A percentile compares a stretch with the other conserved stretches of the same genome.
Evolutionary conservation across 2,797 vertebrate genomes (phyloP).

Genomic region (Myripristis jacobus): DNA sequence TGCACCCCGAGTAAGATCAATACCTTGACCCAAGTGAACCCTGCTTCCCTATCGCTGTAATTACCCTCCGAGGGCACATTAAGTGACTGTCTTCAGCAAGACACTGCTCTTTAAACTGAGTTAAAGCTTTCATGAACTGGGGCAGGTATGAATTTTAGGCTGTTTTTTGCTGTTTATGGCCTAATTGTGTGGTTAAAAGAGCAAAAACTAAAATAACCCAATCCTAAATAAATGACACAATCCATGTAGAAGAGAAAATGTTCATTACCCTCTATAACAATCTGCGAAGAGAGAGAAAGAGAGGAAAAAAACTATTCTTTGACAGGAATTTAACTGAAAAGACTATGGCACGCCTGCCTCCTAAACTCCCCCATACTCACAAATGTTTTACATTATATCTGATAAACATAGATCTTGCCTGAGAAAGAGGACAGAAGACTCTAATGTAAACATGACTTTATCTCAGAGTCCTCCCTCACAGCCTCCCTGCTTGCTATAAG

Average conservation of each 20-base stretch:
- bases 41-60: not conserved
- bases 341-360: conserved; percentile 24
- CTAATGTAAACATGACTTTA: conserved; percentile 62
- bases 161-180: no score
- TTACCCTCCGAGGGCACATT: conserved; percentile 2
- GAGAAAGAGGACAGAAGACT: conserved; percentile 56
- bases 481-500: conserved; percentile 39
- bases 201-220: no score
- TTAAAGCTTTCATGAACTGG: not conserved
- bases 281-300: not conserved
- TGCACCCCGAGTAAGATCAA: conserved; percentile 9
- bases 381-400: conserved; percentile 55
- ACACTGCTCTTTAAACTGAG: conserved; percentile 3
- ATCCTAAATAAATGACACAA: not conserved
- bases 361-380: conserved; percentile 33
- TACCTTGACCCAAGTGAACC: conserved; percentile 22
- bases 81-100: conserved; percentile 16
- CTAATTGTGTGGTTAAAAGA: no score
- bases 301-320: not conserved
- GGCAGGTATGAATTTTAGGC: not conserved
- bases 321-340: conserved; percentile 13
- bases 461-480: conserved; percentile 40
- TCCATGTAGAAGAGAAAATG: not conserved
- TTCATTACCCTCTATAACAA: conserved; percentile 35
- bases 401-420: conserved; percentile 59